Conservation (phyloP, 2,113 vertebrate genomes). For the Odontophorus gujanensis region DNA sequence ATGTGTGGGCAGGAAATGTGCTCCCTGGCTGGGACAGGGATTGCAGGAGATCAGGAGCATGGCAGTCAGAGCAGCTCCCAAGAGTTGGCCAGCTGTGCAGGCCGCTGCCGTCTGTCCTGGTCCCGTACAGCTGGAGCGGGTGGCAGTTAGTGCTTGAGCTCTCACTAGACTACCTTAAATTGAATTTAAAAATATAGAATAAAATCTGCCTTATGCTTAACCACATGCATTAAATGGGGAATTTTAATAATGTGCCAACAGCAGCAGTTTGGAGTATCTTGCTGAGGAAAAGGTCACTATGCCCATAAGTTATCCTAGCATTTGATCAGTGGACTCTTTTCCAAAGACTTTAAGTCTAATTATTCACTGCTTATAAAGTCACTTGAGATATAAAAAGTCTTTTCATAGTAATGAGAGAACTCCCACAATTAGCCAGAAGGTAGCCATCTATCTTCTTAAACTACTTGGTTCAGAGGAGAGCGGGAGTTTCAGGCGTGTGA, state of each 20-base stretch:
- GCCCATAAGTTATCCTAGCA: slow-evolving; percentile 74
- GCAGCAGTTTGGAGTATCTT: slow-evolving; percentile 70
- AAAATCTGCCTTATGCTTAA: slow-evolving; percentile 1
- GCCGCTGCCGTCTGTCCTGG: not conserved
- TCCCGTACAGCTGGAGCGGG: not conserved
- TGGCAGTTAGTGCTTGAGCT: not conserved
- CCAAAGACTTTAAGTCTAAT: slow-evolving; percentile 74
- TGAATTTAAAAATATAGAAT: not conserved
- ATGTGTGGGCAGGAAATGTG: not conserved
- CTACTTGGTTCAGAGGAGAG: slow-evolving; percentile 62
- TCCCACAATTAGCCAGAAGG: slow-evolving; percentile 82
- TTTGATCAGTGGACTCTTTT: slow-evolving; percentile 75
- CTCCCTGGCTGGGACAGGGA: not conserved
- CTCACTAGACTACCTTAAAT: slow-evolving; percentile 48
- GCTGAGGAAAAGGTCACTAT: slow-evolving; percentile 75
- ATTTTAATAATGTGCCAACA: slow-evolving; percentile 75
- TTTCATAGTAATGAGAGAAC: slow-evolving; percentile 79
- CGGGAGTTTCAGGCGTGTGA: slow-evolving; percentile 50
- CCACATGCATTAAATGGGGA: slow-evolving; percentile 25
- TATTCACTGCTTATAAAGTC: slow-evolving; percentile 80
- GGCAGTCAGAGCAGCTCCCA: not conserved
- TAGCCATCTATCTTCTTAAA: slow-evolving; percentile 81
- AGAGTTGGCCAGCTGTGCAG: not conserved
- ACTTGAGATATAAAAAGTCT: slow-evolving; percentile 78
- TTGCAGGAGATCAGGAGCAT: not conserved